Conservation (phyloP, 2,888 invertebrate species). For the Drosophila mimetica region DNA sequence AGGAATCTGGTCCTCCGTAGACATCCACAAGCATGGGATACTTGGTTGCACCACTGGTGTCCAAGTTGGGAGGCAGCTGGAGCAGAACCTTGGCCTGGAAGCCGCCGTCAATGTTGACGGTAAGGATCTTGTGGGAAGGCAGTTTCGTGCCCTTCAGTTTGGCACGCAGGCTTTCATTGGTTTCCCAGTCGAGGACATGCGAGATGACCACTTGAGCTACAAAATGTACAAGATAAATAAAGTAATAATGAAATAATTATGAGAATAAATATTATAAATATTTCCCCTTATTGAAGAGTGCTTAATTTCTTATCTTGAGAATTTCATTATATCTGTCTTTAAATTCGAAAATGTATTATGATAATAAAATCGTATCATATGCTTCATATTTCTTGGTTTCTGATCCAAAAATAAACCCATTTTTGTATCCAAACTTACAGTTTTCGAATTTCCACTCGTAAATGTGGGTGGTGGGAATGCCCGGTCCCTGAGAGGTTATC, state of each 20-base stretch:
- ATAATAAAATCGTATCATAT: too few species aligned
- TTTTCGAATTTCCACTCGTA: slow-evolving; percentile 84
- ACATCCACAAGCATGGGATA: slow-evolving; percentile 94
- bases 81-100: slow-evolving; percentile 90
- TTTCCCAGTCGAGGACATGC: slow-evolving; percentile 87
- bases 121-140: slow-evolving; percentile 87
- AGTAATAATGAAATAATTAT: background rate
- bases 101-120: slow-evolving; percentile 88
- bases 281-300: too few species aligned
- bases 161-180: slow-evolving; percentile 86
- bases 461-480: slow-evolving; percentile 90
- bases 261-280: too few species aligned
- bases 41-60: slow-evolving; percentile 87
- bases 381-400: too few species aligned
- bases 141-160: slow-evolving; percentile 85
- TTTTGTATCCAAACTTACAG: slow-evolving; percentile 58
- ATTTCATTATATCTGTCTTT: too few species aligned
- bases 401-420: too few species aligned
- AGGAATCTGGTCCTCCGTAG: slow-evolving; percentile 97
- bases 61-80: slow-evolving; percentile 90
- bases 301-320: too few species aligned
- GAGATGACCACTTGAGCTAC: slow-evolving; percentile 76
- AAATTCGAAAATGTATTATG: too few species aligned
- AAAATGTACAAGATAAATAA: background rate
- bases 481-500: slow-evolving; percentile 93